phyloP scores from a whole-genome alignment of 1,140 invertebrate genomes.

The Rhyzopertha dominica region DNA sequence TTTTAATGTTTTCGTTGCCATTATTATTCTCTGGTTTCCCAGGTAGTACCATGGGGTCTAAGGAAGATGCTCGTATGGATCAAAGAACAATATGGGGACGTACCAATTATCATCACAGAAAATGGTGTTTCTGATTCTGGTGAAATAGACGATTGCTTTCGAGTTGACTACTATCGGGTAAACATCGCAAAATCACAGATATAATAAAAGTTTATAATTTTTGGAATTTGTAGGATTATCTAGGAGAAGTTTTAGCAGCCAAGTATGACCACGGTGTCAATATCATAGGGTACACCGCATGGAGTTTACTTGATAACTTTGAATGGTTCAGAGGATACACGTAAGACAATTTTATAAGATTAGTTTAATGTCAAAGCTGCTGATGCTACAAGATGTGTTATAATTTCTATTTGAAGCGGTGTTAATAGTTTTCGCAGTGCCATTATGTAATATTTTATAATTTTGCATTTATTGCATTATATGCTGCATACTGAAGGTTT shows the following conservation, averaged over 20 bases:
- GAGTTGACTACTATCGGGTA: conserved; percentile 50
- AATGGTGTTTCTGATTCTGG: conserved; percentile 56
- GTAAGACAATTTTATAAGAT: too few species aligned
- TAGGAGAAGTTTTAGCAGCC: conserved; percentile 59
- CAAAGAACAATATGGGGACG: conserved; percentile 54
- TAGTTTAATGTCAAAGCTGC: too few species aligned
- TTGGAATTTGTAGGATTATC: conserved; percentile 49
- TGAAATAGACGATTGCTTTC: conserved; percentile 47
- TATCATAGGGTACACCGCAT: conserved; percentile 65
- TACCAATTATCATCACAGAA: conserved; percentile 60
- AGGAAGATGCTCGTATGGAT: conserved; percentile 60
- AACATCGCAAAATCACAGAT: conserved; percentile 18
- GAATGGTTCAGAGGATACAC: conserved; percentile 65
- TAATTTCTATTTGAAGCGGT: too few species aligned
- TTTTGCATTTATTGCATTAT: too few species aligned
- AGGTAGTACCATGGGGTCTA: conserved; percentile 54
- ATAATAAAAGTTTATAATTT: not conserved
- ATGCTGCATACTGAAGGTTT: too few species aligned
- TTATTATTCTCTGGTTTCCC: too few species aligned
- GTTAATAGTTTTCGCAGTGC: too few species aligned
- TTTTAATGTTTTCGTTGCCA: too few species aligned
- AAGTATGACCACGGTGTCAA: conserved; percentile 62
- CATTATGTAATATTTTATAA: too few species aligned
- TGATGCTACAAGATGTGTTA: too few species aligned
- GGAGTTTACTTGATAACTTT: conserved; percentile 75